These are phyloP conservation scores for Galleria mellonella DNA, from an alignment of 1,140 invertebrate species.

Conservation along the genomic window DNA sequence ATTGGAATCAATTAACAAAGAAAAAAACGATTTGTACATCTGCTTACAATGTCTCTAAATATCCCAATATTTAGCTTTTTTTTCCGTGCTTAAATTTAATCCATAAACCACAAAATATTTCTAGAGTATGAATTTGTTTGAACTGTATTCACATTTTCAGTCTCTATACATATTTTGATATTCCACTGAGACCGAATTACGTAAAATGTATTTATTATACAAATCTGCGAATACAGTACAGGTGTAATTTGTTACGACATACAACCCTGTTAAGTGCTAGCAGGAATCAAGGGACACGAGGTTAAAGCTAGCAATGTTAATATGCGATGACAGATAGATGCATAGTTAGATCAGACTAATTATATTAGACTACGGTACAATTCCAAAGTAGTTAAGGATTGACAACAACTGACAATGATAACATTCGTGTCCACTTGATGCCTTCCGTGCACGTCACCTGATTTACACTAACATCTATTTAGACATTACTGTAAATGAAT, in stretches of 20 bases:
- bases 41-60: slow-evolving; percentile 51
- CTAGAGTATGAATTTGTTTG: slow-evolving; percentile 22
- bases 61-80: slow-evolving; percentile 57
- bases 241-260: slow-evolving; percentile 51
- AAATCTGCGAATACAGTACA: slow-evolving; percentile 8
- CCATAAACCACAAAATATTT: slow-evolving; percentile 37
- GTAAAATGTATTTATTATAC: slow-evolving; percentile 6
- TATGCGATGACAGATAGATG: slow-evolving; percentile 33
- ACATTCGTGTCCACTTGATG: slow-evolving; percentile 68
- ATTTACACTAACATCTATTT: slow-evolving; percentile 36
- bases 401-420: slow-evolving; percentile 15
- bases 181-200: neutral
- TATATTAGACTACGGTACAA: slow-evolving; percentile 23
- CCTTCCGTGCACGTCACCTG: slow-evolving; percentile 36
- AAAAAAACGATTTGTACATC: slow-evolving; percentile 68
- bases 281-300: slow-evolving; percentile 67
- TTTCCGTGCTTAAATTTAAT: slow-evolving; percentile 32
- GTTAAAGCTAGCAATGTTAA: slow-evolving; percentile 54
- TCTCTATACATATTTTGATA: too few relatives aligned
- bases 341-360: slow-evolving; percentile 38
- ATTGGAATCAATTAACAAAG: slow-evolving; percentile 66
- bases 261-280: slow-evolving; percentile 58
- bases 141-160: slow-evolving; percentile 26
- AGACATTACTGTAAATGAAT: slow-evolving; percentile 42
- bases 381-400: slow-evolving; percentile 20